These are phyloP conservation scores for Acanthopleura granulata DNA, from an alignment of 2,888 invertebrate species.

Conservation along the genomic window DNA sequence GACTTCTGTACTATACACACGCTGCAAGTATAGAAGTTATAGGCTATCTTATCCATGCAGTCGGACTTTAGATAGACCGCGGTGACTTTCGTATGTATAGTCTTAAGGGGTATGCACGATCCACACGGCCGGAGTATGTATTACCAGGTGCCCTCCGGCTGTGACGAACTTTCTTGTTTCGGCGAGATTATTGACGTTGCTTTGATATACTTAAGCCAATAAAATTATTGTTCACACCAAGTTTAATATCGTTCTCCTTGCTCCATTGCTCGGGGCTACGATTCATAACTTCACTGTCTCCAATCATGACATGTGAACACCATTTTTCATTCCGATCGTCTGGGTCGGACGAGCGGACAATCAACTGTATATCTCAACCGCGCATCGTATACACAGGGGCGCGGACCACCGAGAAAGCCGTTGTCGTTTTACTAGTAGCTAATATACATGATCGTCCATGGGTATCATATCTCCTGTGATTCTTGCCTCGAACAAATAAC, in stretches of 20 bases:
- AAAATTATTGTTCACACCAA: constrained; percentile 8
- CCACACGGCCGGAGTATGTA: background rate
- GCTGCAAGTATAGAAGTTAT: too few relatives aligned
- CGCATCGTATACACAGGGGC: background rate
- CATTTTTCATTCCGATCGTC: background rate
- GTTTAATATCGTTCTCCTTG: background rate
- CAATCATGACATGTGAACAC: background rate
- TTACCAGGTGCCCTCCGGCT: background rate
- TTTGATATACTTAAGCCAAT: background rate
- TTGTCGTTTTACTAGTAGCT: too few relatives aligned
- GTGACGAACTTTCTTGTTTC: background rate
- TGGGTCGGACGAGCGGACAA: too few relatives aligned
- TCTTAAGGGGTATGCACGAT: too few relatives aligned
- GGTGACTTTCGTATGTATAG: too few relatives aligned
- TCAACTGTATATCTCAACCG: background rate
- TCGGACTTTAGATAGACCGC: too few relatives aligned
- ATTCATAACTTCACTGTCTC: background rate
- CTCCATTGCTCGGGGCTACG: background rate
- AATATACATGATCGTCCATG: too few relatives aligned
- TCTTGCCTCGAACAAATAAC: too few relatives aligned
- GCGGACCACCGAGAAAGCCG: too few relatives aligned
- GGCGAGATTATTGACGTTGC: background rate
- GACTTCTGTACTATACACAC: too few relatives aligned
- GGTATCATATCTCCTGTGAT: too few relatives aligned
- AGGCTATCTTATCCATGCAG: too few relatives aligned